Evolutionary conservation across 2,888 invertebrate genomes (phyloP), one percentile per base, ranked within the genome.

Genomic region (Lamellibrachia columna): DNA sequence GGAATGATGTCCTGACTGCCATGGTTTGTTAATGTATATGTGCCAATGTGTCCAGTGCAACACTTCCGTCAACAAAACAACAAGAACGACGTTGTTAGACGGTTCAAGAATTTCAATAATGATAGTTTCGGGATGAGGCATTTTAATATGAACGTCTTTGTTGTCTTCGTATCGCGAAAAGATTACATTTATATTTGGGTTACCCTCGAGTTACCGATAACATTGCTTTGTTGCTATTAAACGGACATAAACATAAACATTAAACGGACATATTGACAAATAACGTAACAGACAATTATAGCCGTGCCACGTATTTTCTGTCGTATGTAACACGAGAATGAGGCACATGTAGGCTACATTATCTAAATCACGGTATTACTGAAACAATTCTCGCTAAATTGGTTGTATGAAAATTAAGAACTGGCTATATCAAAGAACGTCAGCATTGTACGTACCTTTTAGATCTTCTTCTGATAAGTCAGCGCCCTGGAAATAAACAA

Each of bases 401-500:
- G 40, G 40, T 0, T 60, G 11, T 60, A 60, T 60, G 11, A 15
- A 22, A 55, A 55, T 55, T 55, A 55, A 55, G 7, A 9, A 75
- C 75, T 75, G 75, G 3, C 40, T 75, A 15, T 22, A 75, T 40
- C 15, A 75, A 75, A 75, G 22, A 75, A 75, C 1, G n/a, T 75
- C 75, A 75, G n/a, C 22, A 22, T 75, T 75, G 75, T 22, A 15
- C 22, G 75, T 22, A 75, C 75, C 7, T 75, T 75, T 75, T 22
- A 75, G n/a, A 22, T 22, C 75, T 75, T 75, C 75, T 75, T 75
- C 75, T 75, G 75, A 75, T n/a, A 75, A 75, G 15, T 75, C 75
- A n/a, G 75, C 75, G 75, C 75, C n/a, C 75, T 75, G 75, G n/a
- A 75, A 75, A 22, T 75, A 75, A 75, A 75, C 75, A 75, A 75